These are phyloP conservation scores for Portunus trituberculatus DNA, from an alignment of 1,140 invertebrate species.

Conservation along the genomic window DNA sequence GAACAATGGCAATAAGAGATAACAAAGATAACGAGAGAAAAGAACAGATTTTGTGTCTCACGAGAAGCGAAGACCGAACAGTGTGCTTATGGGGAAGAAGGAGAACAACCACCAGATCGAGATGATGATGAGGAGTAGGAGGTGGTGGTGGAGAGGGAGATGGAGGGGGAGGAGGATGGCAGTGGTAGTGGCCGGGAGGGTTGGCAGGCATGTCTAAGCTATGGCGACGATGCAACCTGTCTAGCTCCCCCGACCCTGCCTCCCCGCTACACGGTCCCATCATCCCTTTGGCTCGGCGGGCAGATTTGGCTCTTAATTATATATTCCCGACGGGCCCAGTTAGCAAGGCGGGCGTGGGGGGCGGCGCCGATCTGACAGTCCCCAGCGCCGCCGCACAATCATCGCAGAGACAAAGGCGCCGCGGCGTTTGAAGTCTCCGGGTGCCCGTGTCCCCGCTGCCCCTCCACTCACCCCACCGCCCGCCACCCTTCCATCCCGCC, in stretches of 20 bases:
- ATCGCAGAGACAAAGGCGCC: slow-evolving; percentile 65
- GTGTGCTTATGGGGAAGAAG: not conserved
- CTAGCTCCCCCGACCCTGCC: not conserved
- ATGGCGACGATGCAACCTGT: slow-evolving; percentile 60
- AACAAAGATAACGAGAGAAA: not conserved
- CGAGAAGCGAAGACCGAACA: too few relatives aligned
- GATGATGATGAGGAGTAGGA: not conserved
- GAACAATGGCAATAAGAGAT: not conserved
- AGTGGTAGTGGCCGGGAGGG: not conserved
- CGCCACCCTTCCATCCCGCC: not conserved
- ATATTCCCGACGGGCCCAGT: slow-evolving; percentile 56
- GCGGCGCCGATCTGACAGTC: slow-evolving; percentile 64
- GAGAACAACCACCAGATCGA: not conserved
- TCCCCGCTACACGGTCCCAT: slow-evolving; percentile 30
- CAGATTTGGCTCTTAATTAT: slow-evolving; percentile 69
- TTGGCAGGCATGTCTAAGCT: slow-evolving; percentile 55
- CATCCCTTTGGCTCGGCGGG: slow-evolving; percentile 29
- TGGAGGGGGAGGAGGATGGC: not conserved
- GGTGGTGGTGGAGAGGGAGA: not conserved
- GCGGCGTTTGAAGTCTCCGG: slow-evolving; percentile 54
- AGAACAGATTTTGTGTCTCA: not conserved
- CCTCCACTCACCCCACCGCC: not conserved
- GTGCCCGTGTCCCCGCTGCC: not conserved
- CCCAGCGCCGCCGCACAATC: slow-evolving; percentile 58
- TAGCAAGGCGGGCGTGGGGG: slow-evolving; percentile 26